Evolutionary conservation across 1,140 invertebrate species (phyloP).

Genomic region (Pantala flavescens): DNA sequence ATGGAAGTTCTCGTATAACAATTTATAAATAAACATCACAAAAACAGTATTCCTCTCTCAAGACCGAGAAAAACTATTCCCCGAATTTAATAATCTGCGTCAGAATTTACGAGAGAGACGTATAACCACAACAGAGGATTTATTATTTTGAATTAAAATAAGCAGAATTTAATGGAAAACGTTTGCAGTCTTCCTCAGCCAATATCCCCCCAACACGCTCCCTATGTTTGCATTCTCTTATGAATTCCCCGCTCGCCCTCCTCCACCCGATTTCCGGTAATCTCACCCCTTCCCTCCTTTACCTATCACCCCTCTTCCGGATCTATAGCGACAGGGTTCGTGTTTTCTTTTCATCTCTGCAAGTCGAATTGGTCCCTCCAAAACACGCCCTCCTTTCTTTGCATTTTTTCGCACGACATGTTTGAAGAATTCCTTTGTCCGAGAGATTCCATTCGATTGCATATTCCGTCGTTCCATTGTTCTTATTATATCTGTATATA

Average conservation of each 20-base stretch:
- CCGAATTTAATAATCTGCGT: no score
- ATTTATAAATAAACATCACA: no score
- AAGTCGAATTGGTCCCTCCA: background rate
- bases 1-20: no score
- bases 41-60: no score
- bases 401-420: no score
- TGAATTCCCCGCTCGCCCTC: background rate
- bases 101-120: background rate
- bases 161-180: slow-evolving; percentile 10
- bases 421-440: no score
- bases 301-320: background rate
- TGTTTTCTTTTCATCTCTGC: slow-evolving; percentile 2
- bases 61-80: no score
- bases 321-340: background rate
- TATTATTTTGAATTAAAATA: slow-evolving; percentile 11
- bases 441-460: no score
- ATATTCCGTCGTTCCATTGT: no score
- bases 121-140: background rate
- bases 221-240: background rate
- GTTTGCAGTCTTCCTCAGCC: background rate
- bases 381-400: no score
- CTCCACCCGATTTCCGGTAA: background rate
- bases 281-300: background rate
- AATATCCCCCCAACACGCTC: background rate
- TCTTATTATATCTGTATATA: no score